These are phyloP conservation scores for Diachrysia chrysitis DNA, from an alignment of 2,888 invertebrate genomes.

Conservation along the genomic window DNA sequence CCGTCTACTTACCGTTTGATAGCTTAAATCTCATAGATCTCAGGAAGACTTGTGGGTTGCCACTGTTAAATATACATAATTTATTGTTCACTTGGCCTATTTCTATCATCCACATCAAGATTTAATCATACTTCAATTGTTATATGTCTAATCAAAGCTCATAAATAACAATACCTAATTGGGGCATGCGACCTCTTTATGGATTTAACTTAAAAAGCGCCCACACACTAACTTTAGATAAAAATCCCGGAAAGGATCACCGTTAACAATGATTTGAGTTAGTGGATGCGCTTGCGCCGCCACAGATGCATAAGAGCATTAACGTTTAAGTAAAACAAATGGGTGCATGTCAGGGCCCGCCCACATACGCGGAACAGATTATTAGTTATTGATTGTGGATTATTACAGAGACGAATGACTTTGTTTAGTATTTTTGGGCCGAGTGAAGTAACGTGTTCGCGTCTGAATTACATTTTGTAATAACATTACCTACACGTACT, in stretches of 20 bases:
- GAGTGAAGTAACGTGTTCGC: conserved; percentile 50
- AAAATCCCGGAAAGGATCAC: conserved; percentile 74
- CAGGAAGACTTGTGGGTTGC: background rate
- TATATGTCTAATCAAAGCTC: background rate
- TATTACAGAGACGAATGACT: conserved; percentile 64
- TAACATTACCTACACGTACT: conserved; percentile 24
- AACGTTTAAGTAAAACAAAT: conserved; percentile 83
- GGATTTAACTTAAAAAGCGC: conserved; percentile 61
- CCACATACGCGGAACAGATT: conserved; percentile 74
- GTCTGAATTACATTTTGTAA: conserved; percentile 46
- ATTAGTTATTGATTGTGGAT: conserved; percentile 76
- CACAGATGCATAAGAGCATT: conserved; percentile 73
- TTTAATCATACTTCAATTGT: background rate
- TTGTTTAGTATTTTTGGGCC: conserved; percentile 58
- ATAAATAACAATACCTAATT: conserved; percentile 18
- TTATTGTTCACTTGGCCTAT: background rate
- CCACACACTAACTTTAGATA: conserved; percentile 58
- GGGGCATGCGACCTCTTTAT: conserved; percentile 39
- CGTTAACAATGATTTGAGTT: conserved; percentile 66
- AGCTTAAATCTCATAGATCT: background rate
- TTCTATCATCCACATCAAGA: background rate
- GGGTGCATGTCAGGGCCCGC: conserved; percentile 71
- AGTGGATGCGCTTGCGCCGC: conserved; percentile 63
- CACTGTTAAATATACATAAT: background rate
- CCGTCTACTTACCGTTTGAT: too few species aligned